A percentile compares a stretch with the other conserved stretches of the same genome.
Evolutionary conservation across 1,140 invertebrate species (phyloP).

Genomic region (Globodera rostochiensis): DNA sequence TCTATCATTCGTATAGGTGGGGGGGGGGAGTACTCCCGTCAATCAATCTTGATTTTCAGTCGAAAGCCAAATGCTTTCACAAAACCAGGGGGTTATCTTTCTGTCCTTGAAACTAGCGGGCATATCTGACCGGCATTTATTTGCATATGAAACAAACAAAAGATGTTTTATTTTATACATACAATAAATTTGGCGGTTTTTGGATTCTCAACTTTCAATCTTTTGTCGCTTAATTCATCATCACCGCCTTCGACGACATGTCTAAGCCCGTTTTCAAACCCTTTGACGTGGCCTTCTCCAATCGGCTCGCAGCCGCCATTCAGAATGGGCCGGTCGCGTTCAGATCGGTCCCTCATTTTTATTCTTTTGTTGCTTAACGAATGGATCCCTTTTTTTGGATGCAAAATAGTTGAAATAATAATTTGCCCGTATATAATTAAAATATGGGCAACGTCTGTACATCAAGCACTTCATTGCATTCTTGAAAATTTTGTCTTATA

Average conservation of each 20-base stretch:
- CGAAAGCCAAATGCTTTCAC: not conserved
- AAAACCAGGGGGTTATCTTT: not conserved
- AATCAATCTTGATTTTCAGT: not conserved
- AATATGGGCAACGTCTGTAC: too few relatives aligned
- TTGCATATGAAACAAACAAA: too few relatives aligned
- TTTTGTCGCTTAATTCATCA: not conserved
- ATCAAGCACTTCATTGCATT: too few relatives aligned
- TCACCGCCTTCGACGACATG: not conserved
- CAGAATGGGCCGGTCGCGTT: constrained; percentile 8
- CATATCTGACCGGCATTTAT: too few relatives aligned
- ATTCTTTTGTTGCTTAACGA: too few relatives aligned
- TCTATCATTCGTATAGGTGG: too few relatives aligned
- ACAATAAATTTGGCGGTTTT: not conserved
- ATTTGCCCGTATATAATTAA: too few relatives aligned
- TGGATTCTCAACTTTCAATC: not conserved
- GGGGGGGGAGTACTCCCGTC: not conserved
- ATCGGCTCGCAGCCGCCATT: not conserved
- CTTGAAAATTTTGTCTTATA: too few relatives aligned
- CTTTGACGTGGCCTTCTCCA: constrained; percentile 3
- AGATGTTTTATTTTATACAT: too few relatives aligned
- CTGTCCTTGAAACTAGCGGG: too few relatives aligned
- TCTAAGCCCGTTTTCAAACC: constrained; percentile 14
- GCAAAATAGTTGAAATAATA: too few relatives aligned
- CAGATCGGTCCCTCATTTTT: not conserved
- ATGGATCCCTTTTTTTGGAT: too few relatives aligned